Conservation (phyloP, 2,888 invertebrate species). For the Philereme vetulata region DNA sequence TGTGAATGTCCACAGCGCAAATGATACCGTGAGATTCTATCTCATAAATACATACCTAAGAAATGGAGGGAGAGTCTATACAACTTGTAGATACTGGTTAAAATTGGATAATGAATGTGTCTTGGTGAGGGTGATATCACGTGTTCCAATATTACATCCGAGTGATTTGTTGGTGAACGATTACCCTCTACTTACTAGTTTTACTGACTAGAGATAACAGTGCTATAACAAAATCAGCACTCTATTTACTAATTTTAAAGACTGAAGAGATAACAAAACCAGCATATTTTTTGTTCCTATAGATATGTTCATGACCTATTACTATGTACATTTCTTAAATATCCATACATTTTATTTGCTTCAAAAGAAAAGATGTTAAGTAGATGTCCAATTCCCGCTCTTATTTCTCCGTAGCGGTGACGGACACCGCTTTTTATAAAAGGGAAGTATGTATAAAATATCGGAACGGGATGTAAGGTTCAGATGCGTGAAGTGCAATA, state of each 20-base stretch:
- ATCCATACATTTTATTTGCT: too few species aligned
- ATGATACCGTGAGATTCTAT: conserved; percentile 21
- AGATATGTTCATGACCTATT: neutral
- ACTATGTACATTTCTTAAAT: too few species aligned
- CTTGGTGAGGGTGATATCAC: conserved; percentile 28
- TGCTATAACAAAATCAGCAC: neutral
- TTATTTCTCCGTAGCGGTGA: too few species aligned
- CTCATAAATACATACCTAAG: conserved; percentile 14
- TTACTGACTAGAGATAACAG: conserved; percentile 4
- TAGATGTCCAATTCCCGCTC: too few species aligned
- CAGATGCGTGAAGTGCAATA: neutral
- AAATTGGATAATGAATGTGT: conserved; percentile 33
- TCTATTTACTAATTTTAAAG: conserved; percentile 5
- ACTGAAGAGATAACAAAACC: conserved; percentile 1
- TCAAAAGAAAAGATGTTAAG: too few species aligned
- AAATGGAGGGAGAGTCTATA: conserved; percentile 38
- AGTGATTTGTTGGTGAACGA: conserved; percentile 11
- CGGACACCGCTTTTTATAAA: too few species aligned
- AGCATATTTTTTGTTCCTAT: neutral
- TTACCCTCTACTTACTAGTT: conserved; percentile 7
- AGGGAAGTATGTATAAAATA: too few species aligned
- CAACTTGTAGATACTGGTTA: conserved; percentile 30
- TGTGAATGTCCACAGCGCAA: conserved; percentile 23
- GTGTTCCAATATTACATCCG: conserved; percentile 18
- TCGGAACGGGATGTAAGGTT: neutral